Evolutionary conservation across 2,888 invertebrate genomes (phyloP).

Genomic region (Mythimna albipuncta): DNA sequence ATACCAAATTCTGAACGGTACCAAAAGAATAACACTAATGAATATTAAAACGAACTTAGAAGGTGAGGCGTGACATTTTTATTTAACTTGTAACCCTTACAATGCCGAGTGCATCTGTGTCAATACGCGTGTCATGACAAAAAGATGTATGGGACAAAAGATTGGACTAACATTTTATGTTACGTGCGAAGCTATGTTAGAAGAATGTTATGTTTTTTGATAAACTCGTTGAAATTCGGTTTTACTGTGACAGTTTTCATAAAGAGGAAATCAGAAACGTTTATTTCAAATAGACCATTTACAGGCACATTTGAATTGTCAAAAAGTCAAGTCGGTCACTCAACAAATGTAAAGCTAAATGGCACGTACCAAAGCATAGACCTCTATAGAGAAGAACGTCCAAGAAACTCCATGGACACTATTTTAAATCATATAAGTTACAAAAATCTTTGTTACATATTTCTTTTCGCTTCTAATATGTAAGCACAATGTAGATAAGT

Average conservation of each 20-base stretch:
- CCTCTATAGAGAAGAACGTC: no score
- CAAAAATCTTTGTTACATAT: no score
- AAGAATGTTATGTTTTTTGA: slow-evolving; percentile 15
- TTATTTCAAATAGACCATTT: no score
- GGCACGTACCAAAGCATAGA: no score
- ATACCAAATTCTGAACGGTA: slow-evolving; percentile 77
- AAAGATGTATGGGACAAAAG: slow-evolving; percentile 46
- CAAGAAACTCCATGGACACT: no score
- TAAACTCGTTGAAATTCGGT: background rate
- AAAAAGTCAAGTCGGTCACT: no score
- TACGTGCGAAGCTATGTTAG: slow-evolving; percentile 31
- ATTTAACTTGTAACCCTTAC: slow-evolving; percentile 76
- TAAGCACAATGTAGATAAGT: no score
- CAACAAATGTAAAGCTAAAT: no score
- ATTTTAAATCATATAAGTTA: no score
- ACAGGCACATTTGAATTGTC: no score
- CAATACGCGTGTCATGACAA: slow-evolving; percentile 67
- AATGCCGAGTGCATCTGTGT: slow-evolving; percentile 79
- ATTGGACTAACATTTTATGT: slow-evolving; percentile 20
- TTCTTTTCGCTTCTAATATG: no score
- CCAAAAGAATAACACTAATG: slow-evolving; percentile 69
- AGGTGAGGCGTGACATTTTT: slow-evolving; percentile 75
- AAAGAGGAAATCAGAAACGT: no score
- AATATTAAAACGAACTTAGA: slow-evolving; percentile 74
- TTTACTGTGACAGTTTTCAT: background rate